Evolutionary conservation across 2,797 vertebrate species (phyloP).

Genomic region (Gallinago stenura): DNA sequence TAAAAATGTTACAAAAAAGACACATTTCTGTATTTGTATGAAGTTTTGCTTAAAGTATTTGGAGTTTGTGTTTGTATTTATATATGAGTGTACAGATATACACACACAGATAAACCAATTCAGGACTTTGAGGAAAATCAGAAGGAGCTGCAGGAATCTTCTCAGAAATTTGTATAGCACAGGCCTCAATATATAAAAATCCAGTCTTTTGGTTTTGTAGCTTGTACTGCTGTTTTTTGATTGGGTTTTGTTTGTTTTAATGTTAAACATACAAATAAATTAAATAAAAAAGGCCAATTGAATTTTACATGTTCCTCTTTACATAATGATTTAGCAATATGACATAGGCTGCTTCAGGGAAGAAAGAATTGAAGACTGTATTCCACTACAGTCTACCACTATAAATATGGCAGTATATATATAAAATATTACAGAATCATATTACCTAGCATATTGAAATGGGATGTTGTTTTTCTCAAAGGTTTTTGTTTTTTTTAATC

Average conservation of each 20-base stretch:
- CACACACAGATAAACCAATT: background rate
- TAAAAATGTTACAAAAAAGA: background rate
- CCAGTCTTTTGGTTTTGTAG: background rate
- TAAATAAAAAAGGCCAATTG: background rate
- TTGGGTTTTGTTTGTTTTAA: too few species aligned
- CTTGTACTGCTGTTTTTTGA: background rate
- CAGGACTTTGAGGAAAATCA: background rate
- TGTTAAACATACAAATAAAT: background rate
- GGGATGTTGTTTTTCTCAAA: background rate
- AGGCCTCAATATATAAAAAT: background rate
- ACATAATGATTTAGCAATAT: background rate
- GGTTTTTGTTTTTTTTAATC: background rate
- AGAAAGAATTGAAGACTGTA: background rate
- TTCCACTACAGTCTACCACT: background rate
- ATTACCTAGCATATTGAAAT: background rate
- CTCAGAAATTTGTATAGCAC: background rate
- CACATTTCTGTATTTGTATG: background rate
- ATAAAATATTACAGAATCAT: background rate
- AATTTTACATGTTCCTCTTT: background rate
- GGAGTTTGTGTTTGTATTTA: background rate
- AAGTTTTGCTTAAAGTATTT: background rate
- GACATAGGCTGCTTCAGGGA: background rate
- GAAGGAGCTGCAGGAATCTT: background rate
- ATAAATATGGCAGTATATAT: background rate
- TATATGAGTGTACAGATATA: fast-evolving